Evolutionary conservation across 2,797 vertebrate species (phyloP), one percentile per base, ranked within the genome.

Genomic region (Lates japonicus): DNA sequence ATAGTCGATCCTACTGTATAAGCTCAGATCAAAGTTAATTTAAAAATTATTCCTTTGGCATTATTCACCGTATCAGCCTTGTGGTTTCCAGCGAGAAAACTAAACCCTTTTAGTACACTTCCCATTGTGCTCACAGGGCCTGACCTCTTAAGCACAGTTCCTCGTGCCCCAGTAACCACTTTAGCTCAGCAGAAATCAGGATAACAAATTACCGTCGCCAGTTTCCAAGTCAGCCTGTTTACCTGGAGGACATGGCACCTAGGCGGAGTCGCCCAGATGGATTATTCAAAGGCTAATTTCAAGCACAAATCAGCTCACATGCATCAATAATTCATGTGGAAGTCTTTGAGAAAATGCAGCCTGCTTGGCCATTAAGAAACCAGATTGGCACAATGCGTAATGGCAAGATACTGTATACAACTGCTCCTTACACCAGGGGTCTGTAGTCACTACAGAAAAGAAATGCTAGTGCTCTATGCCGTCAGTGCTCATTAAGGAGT

Each of bases 251-350:
- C 63, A 59, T 57, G 59, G 77, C 81, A 87, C 81, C 90, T 65
- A 85, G 78, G 72, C 20, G 31, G 77, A 77, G 73, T 77, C 82
- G 62, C 82, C 84, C 82, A 70, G 78, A 88, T 83, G 80, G 90
- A 93, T 93, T 91, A 88, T 89, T 90, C 76, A 14, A n/a, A 48
- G 71, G 66, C 83, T 85, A 93, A 94, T 92, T 93, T 84, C 68
- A 80, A 83, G 83, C 81, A 89, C 86, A 92, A 91, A 90, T 92
- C 89, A 80, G 78, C 87, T 82, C 51, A 11, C 83, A 84, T 44
- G 70, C 88, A 94, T 95, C 90, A 94, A 94, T 95, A 92, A 95
- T 96, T 95, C 87, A 95, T 91, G 86, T 69, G 82, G 31, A 83
- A 88, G 82, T 81, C 87, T 91, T 91, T 92, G 89, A 90, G 92